Evolutionary conservation across 2,888 invertebrate species (phyloP), one percentile per base, ranked within the genome.

Genomic region (Drosophila prostipennis): DNA sequence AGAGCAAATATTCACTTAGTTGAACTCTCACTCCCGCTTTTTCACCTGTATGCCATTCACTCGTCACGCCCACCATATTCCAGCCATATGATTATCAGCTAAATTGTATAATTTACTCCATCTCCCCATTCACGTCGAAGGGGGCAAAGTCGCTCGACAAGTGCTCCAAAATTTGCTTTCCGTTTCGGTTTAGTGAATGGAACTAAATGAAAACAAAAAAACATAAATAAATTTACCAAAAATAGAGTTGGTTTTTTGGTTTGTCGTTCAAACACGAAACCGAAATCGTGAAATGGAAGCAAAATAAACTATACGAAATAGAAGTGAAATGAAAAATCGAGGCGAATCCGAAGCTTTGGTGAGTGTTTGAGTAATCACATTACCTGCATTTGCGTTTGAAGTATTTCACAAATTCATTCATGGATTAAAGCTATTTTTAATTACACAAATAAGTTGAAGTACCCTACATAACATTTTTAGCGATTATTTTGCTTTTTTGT

Each of bases 151-250:
- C 48, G 39, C 56, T 54, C 23, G 39, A 6, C 70, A 70, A 69
- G 57, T 69, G 70, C 57, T 48, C 52, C 72, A 14, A 71, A 68
- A 48, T 42, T 70, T 71, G 69, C 67, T 68, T 56, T 68, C 48
- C 37, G 56, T 32, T 56, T 68, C 42, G 56, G 56, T 43, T 69
- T 71, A 70, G 68, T 70, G 68, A 68, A 68, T 68, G 68, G 68
- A 68, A 68, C 68, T 65, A 65, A 65, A 51, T 49, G 51, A 64
- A 64, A 65, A 36, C 19, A 11, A 26, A 63, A 63, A 63, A 63
- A 63, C 49, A 49, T 42, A 6, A 36, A 36, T 49, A 64, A 57
- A 29, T 42, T 19, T 36, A 34, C 40, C 60, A 61, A 61, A 61
- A 60, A 60, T 39, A 39, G 45, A 59, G 14, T n/a, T 40, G 8